Conservation (phyloP, 1,140 invertebrate genomes). For the Bombus superbus region DNA sequence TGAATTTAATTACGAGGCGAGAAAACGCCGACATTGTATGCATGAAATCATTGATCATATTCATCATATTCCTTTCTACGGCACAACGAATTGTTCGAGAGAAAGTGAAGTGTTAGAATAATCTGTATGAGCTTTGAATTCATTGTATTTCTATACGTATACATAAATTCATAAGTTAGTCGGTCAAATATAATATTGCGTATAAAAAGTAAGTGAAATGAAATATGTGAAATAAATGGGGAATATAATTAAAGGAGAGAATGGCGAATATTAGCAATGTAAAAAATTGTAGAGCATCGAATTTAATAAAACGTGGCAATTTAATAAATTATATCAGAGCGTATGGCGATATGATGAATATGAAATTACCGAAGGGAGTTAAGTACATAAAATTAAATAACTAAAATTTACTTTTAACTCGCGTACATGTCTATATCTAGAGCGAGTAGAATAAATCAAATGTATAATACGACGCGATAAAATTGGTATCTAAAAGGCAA, state of each 20-base stretch:
- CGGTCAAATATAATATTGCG: background rate
- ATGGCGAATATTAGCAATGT: background rate
- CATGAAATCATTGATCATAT: constrained; percentile 18
- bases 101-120: background rate
- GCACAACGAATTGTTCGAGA: background rate
- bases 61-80: background rate
- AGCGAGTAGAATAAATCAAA: too few species aligned
- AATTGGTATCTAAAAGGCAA: too few species aligned
- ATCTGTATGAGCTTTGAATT: background rate
- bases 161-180: background rate
- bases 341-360: background rate
- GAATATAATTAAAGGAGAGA: background rate
- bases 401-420: too few species aligned
- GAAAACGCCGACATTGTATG: constrained; percentile 13
- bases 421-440: too few species aligned
- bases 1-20: constrained; percentile 48
- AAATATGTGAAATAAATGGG: background rate
- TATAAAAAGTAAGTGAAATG: background rate
- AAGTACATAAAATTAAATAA: background rate
- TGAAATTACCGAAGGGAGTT: background rate
- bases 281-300: background rate
- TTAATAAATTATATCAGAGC: background rate
- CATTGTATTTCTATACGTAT: background rate
- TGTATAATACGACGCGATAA: too few species aligned
- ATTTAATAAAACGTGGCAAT: background rate